Evolutionary conservation across 2,888 invertebrate species (phyloP).

Genomic region (Lochmaea crataegi): DNA sequence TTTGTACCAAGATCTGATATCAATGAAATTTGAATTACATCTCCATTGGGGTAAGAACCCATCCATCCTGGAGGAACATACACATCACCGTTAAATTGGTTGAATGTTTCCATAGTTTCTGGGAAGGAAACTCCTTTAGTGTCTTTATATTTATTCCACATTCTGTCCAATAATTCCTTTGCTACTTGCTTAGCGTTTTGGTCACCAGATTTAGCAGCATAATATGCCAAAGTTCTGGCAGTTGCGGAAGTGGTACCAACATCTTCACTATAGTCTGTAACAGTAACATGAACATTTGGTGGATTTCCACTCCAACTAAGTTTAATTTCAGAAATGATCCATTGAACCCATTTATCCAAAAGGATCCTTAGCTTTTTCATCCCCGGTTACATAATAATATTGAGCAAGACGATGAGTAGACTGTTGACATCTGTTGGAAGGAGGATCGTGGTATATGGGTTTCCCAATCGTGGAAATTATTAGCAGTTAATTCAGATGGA

Average conservation of each 20-base stretch:
- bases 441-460: slow-evolving; percentile 52
- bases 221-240: slow-evolving; percentile 49
- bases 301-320: slow-evolving; percentile 49
- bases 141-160: slow-evolving; percentile 44
- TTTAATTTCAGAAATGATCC: slow-evolving; percentile 46
- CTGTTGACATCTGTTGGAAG: slow-evolving; percentile 54
- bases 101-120: slow-evolving; percentile 48
- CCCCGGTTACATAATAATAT: slow-evolving; percentile 50
- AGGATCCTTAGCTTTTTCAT: slow-evolving; percentile 43
- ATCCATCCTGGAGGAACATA: slow-evolving; percentile 52
- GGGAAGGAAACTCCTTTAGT: slow-evolving; percentile 46
- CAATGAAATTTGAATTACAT: slow-evolving; percentile 46
- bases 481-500: slow-evolving; percentile 40
- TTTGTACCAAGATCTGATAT: slow-evolving; percentile 48
- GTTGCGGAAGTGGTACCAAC: slow-evolving; percentile 50
- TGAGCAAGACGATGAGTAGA: slow-evolving; percentile 50
- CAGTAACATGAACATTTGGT: slow-evolving; percentile 46
- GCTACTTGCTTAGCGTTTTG: slow-evolving; percentile 43
- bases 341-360: slow-evolving; percentile 50
- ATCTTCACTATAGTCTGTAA: slow-evolving; percentile 44
- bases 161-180: slow-evolving; percentile 47
- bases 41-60: slow-evolving; percentile 49
- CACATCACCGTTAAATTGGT: slow-evolving; percentile 47
- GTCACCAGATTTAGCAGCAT: slow-evolving; percentile 49
- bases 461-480: slow-evolving; percentile 53